A percentile compares a stretch with the other conserved stretches of the same genome.
Conservation (phyloP, 2,888 invertebrate species). For the Willowsia nigromaculata region DNA sequence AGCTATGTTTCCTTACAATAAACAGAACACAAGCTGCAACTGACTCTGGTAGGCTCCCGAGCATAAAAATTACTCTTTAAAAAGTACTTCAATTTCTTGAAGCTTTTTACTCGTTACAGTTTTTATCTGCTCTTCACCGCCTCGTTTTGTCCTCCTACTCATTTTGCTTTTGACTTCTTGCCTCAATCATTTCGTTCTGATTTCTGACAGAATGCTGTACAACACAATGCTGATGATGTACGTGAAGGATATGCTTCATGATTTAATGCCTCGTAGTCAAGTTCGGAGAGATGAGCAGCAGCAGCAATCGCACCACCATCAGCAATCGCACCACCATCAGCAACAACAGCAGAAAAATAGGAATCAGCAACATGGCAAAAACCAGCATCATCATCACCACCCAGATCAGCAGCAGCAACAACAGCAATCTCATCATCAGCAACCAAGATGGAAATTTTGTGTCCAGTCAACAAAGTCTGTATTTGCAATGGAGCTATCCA, state of each 20-base stretch:
- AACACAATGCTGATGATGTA: conserved; percentile 82
- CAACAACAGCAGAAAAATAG: conserved; percentile 19
- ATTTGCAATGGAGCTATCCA: conserved; percentile 80
- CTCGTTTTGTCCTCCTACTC: conserved; percentile 7
- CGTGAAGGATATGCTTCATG: conserved; percentile 81
- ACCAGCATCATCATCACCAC: conserved; percentile 80
- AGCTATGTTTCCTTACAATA: neutral
- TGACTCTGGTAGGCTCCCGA: neutral
- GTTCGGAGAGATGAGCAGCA: conserved; percentile 33
- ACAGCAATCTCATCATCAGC: conserved; percentile 40
- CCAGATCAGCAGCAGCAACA: conserved; percentile 21
- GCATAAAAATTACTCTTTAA: conserved; percentile 13
- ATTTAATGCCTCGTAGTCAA: conserved; percentile 81
- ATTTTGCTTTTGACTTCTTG: neutral
- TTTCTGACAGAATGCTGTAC: conserved; percentile 81
- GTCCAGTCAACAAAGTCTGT: conserved; percentile 79
- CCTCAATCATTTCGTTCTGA: conserved; percentile 11
- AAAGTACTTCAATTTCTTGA: neutral
- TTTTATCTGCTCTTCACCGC: neutral
- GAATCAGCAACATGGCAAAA: conserved; percentile 74
- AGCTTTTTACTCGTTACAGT: neutral
- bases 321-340: neutral
- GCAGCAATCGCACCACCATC: conserved; percentile 8
- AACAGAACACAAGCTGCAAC: neutral
- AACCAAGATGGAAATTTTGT: conserved; percentile 78